These are phyloP conservation scores for Paragorgia papillata DNA, from an alignment of 92 coral and sea anemone genomes.

Conservation along the genomic window DNA sequence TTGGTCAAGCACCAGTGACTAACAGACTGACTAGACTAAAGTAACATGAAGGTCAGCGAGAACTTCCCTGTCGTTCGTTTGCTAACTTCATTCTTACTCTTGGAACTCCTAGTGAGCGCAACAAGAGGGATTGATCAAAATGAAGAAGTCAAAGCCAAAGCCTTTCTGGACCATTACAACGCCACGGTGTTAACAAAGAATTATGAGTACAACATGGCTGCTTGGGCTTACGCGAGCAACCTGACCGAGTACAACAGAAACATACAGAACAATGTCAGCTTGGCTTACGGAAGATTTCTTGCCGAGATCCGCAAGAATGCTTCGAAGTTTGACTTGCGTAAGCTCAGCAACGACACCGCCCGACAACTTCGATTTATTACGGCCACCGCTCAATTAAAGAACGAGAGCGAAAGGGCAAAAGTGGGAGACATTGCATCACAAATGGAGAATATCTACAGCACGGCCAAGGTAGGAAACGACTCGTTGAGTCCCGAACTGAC, in stretches of 20 bases:
- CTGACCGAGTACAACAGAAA: conserved; percentile 62
- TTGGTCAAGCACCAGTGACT: too few relatives aligned
- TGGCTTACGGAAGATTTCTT: conserved; percentile 56
- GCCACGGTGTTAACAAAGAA: conserved; percentile 27
- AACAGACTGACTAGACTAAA: too few relatives aligned
- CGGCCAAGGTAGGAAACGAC: conserved; percentile 61
- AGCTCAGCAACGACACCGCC: conserved; percentile 62
- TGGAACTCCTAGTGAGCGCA: not conserved
- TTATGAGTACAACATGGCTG: conserved; percentile 35
- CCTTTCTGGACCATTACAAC: conserved; percentile 62
- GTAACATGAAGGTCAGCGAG: too few relatives aligned
- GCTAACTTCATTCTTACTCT: not conserved
- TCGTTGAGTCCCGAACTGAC: conserved; percentile 68
- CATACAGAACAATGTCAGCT: conserved; percentile 47
- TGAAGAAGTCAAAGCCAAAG: conserved; percentile 50
- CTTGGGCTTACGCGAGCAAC: conserved; percentile 76
- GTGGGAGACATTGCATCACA: conserved; percentile 40
- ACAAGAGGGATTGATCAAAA: conserved; percentile 1
- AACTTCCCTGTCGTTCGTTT: too few relatives aligned
- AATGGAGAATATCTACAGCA: conserved; percentile 71
- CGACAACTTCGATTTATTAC: conserved; percentile 71
- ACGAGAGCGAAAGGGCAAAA: conserved; percentile 48
- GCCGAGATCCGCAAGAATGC: conserved; percentile 63
- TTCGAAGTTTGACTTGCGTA: conserved; percentile 56
- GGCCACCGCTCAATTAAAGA: conserved; percentile 61